Evolutionary conservation across 2,888 invertebrate genomes (phyloP), one percentile per base, ranked within the genome.

Genomic region (Himalopsyche anomala): DNA sequence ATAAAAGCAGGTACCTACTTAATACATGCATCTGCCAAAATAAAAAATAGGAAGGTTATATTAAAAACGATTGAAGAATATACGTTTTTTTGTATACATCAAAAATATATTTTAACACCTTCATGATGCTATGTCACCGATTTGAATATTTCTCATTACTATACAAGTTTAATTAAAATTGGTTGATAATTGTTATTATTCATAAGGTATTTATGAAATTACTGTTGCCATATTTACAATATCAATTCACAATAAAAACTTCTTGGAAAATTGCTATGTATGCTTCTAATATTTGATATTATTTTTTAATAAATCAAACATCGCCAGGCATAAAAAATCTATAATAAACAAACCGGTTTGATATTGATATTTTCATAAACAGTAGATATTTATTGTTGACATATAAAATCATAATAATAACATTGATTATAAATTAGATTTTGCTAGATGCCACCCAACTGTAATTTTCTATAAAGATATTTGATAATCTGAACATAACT

Each of bases 281-380:
- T 8, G 15, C 36, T 38, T 12, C 38, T 38, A 74, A 74, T 36
- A 74, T 36, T 36, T 9, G 3, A 15, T 36, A 5, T 12, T 9
- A 74, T 74, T 74, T 74, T 36, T 74, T 74, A 69, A 69, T 15
- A 74, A 74, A 38, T 74, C 36, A 74, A 74, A 74, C 74, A 74
- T 74, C 38, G 38, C 12, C 28, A 5, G 36, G 74, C 15, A 74
- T 36, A 36, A 36, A 74, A 74, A 74, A 74, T 28, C 28, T 74
- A 74, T 36, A 74, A 74, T 36, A 74, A 74, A 74, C 74, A 74
- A 36, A 74, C 38, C 12, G 3, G 74, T 74, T 74, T 74, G 36
- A 74, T 69, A 28, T 69, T 69, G 69, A 69, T 74, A 74, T 74
- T 74, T 74, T 74, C 36, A 38, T 74, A 74, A 74, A 36, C 74